These are phyloP conservation scores for Temnothorax ravouxi DNA, from an alignment of 2,888 invertebrate genomes.

Conservation along the genomic window DNA sequence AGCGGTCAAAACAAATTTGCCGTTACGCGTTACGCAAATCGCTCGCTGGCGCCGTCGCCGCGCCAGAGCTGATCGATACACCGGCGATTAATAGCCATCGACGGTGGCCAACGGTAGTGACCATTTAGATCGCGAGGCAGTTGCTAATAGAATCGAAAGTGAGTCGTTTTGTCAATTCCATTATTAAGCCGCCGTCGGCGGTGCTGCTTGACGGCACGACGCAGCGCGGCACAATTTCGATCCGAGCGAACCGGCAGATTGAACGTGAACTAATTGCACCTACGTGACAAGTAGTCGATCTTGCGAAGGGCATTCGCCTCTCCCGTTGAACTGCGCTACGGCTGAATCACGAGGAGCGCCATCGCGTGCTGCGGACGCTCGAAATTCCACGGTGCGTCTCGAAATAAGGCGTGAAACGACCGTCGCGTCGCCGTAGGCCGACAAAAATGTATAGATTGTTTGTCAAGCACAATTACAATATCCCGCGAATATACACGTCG, in stretches of 20 bases:
- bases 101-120: slow-evolving; percentile 24
- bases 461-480: slow-evolving; percentile 8
- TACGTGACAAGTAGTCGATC: slow-evolving; percentile 72
- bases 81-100: slow-evolving; percentile 48
- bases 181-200: slow-evolving; percentile 72
- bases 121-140: slow-evolving; percentile 54
- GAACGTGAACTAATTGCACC: slow-evolving; percentile 71
- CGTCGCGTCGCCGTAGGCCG: slow-evolving; percentile 8
- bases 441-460: slow-evolving; percentile 7
- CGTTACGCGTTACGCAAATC: slow-evolving; percentile 47
- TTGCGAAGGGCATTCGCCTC: slow-evolving; percentile 63
- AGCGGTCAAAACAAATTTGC: slow-evolving; percentile 48
- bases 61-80: slow-evolving; percentile 30
- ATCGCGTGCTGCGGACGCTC: slow-evolving; percentile 42
- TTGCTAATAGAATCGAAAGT: slow-evolving; percentile 71
- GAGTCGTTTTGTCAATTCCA: slow-evolving; percentile 68
- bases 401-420: slow-evolving; percentile 21
- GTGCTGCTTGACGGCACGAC: slow-evolving; percentile 43
- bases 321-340: slow-evolving; percentile 12
- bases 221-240: slow-evolving; percentile 51
- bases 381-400: slow-evolving; percentile 37
- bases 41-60: not conserved
- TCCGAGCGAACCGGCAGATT: slow-evolving; percentile 55
- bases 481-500: not conserved
- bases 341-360: slow-evolving; percentile 17